Percentiles rank a stretch among this genome's conserved stretches.
Conservation (phyloP, 2,888 invertebrate genomes). For the Drosophila meridiana region DNA sequence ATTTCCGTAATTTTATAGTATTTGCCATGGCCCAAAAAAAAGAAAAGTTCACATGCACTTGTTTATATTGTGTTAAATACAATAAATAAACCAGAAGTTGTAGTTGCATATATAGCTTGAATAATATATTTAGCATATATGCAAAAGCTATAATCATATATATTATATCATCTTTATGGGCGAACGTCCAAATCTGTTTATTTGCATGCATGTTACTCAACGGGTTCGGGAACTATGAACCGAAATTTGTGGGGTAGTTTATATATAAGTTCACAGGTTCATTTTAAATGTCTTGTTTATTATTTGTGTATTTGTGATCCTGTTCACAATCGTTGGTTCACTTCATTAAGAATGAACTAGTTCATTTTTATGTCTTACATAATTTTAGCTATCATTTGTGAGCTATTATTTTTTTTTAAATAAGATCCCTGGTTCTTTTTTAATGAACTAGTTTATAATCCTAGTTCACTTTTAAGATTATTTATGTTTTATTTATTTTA, state of each 20-base stretch:
- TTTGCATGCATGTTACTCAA: neutral
- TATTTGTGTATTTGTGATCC: neutral
- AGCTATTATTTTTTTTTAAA: too few species aligned
- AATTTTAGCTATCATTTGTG: neutral
- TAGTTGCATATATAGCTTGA: neutral
- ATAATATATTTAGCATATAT: neutral
- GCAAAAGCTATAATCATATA: neutral
- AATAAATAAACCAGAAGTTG: slow-evolving; percentile 2
- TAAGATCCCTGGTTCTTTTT: too few species aligned
- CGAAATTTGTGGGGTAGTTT: neutral
- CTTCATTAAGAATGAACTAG: too few species aligned
- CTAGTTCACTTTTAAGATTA: neutral
- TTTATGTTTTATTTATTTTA: too few species aligned
- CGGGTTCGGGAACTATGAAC: neutral
- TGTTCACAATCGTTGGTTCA: too few species aligned
- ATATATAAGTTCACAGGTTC: neutral
- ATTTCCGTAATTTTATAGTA: slow-evolving; percentile 64
- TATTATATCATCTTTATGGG: neutral
- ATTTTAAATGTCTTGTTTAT: neutral
- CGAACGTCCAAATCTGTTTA: neutral
- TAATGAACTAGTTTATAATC: too few species aligned
- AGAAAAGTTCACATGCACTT: slow-evolving; percentile 56
- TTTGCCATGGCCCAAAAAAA: slow-evolving; percentile 66
- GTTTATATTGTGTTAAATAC: slow-evolving; percentile 46
- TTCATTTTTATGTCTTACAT: neutral